A percentile compares a stretch with the other conserved stretches of the same genome.
These are phyloP conservation scores for Mythimna loreyi DNA, from an alignment of 2,888 invertebrate genomes.

Conservation along the genomic window DNA sequence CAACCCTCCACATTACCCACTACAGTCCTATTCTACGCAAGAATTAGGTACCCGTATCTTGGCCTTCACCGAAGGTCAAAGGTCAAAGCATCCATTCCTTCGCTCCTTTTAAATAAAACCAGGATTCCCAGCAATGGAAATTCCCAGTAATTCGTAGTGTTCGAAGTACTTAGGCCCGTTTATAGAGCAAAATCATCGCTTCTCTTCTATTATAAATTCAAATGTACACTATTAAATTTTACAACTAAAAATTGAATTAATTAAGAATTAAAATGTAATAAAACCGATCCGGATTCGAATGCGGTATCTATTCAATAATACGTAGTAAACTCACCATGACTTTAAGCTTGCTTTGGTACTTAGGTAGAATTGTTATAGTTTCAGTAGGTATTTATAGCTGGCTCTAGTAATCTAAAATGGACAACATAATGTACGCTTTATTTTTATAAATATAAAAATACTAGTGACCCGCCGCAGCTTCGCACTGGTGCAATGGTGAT, in stretches of 20 bases:
- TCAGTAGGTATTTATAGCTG: neutral
- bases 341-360: conserved; percentile 7
- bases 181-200: conserved; percentile 37
- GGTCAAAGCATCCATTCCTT: conserved; percentile 41
- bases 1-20: conserved; percentile 50
- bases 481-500: too few relatives aligned
- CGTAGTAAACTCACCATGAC: conserved; percentile 33
- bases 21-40: conserved; percentile 46
- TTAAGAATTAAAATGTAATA: conserved; percentile 69
- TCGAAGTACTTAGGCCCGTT: conserved; percentile 19
- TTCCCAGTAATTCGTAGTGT: conserved; percentile 33
- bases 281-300: conserved; percentile 62
- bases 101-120: conserved; percentile 30
- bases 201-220: conserved; percentile 34
- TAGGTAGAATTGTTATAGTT: conserved; percentile 20
- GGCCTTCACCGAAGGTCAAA: conserved; percentile 53
- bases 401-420: neutral
- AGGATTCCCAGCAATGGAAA: conserved; percentile 25
- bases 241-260: conserved; percentile 63
- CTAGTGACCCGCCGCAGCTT: too few relatives aligned
- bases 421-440: neutral
- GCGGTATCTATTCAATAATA: conserved; percentile 59
- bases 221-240: conserved; percentile 49
- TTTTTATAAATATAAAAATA: too few relatives aligned
- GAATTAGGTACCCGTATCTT: conserved; percentile 51